phyloP scores from a whole-genome alignment of 2,797 vertebrate genomes.

The Glyptemys insculpta region DNA sequence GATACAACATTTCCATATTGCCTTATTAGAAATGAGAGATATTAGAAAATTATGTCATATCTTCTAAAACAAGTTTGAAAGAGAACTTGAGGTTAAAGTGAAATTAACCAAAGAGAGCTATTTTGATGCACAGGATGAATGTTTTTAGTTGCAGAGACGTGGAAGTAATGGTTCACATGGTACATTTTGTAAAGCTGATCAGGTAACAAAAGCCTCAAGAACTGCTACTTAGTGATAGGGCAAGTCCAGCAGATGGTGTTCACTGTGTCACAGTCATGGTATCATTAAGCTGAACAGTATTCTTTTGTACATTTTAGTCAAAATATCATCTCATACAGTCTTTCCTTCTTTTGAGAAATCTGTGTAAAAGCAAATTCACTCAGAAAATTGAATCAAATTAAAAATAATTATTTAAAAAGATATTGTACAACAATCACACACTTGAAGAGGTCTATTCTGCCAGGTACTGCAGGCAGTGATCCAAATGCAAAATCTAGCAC shows the following conservation, averaged over 20 bases:
- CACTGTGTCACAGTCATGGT: neutral
- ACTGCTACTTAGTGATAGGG: neutral
- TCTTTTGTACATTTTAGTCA: constrained; percentile 50
- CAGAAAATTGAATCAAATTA: neutral
- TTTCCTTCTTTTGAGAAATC: neutral
- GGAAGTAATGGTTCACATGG: neutral
- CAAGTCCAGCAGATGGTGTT: neutral
- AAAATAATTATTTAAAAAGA: neutral
- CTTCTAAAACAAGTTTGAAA: constrained; percentile 6
- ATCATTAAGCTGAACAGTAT: constrained; percentile 6
- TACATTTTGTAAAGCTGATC: neutral
- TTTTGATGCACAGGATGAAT: constrained; percentile 12
- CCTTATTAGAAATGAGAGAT: neutral
- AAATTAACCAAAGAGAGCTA: constrained; percentile 16
- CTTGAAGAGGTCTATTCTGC: neutral
- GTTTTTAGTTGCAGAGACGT: constrained; percentile 8
- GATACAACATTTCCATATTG: neutral
- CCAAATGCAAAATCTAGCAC: neutral
- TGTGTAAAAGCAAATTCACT: neutral
- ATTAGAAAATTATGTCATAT: constrained; percentile 8
- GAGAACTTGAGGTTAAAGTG: constrained; percentile 48
- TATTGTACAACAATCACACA: neutral
- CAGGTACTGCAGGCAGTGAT: rapidly evolving
- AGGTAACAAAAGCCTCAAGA: neutral
- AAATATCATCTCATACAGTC: neutral